Conservation (phyloP, 2,797 vertebrate genomes). For the Pipistrellus kuhlii region DNA sequence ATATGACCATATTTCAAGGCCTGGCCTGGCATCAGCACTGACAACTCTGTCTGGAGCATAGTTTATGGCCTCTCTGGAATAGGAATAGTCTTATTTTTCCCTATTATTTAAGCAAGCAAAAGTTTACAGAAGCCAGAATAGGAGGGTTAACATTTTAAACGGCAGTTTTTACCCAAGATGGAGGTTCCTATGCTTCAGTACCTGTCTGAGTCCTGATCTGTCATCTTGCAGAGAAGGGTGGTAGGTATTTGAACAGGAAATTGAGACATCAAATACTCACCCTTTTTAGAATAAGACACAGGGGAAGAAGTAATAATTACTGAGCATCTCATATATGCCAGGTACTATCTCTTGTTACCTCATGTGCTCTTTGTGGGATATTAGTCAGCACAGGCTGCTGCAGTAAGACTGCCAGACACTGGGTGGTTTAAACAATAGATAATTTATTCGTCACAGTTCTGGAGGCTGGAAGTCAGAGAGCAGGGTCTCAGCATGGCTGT, state of each 20-base stretch:
- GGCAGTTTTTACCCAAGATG: too few relatives aligned
- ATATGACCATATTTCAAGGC: too few relatives aligned
- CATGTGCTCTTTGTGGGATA: neutral
- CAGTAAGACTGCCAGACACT: neutral
- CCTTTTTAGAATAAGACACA: slow-evolving; percentile 44
- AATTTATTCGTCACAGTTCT: neutral
- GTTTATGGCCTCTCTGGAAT: too few relatives aligned
- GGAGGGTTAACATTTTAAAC: too few relatives aligned
- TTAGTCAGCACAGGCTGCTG: neutral
- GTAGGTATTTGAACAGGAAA: slow-evolving; percentile 22
- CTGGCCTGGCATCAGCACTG: too few relatives aligned
- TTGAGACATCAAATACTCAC: neutral
- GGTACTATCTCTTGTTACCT: neutral
- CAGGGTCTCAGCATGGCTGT: neutral
- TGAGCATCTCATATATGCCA: neutral
- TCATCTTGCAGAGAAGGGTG: neutral
- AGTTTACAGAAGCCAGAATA: too few relatives aligned
- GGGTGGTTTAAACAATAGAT: neutral
- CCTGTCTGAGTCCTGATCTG: neutral
- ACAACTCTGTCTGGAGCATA: too few relatives aligned
- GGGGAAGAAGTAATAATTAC: slow-evolving; percentile 46
- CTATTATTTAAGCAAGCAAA: too few relatives aligned
- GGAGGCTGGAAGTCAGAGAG: neutral
- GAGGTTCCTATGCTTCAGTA: neutral
- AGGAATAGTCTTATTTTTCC: too few relatives aligned